phyloP scores from a whole-genome alignment of 2,113 vertebrate species.

The Struthidea cinerea region DNA sequence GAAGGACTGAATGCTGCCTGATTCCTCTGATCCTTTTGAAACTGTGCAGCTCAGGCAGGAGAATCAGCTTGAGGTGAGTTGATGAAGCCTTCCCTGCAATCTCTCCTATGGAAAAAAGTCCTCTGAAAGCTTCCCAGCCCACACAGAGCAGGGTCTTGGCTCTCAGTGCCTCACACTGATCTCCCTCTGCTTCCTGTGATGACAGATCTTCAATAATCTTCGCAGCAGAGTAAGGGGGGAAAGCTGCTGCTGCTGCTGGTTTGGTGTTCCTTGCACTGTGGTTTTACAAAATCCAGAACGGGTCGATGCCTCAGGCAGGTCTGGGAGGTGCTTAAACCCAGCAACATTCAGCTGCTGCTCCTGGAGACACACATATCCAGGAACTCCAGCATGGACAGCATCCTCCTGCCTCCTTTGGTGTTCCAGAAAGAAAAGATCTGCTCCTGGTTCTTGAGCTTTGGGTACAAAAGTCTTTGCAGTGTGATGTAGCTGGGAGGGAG shows the following conservation, averaged over 20 bases:
- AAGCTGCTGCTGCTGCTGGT: not conserved
- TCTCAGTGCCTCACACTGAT: not conserved
- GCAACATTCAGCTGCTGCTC: not conserved
- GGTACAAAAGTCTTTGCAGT: not conserved
- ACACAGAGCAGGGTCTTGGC: not conserved
- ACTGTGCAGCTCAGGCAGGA: not conserved
- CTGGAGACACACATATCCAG: not conserved
- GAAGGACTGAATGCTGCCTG: not conserved
- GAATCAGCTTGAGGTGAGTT: not conserved
- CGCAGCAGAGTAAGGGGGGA: not conserved
- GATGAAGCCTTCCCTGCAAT: not conserved
- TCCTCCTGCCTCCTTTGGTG: not conserved
- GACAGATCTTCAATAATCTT: not conserved
- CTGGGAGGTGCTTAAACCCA: not conserved
- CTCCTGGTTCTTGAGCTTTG: not conserved
- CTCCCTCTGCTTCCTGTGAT: not conserved
- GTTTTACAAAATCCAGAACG: not conserved
- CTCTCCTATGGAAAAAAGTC: not conserved
- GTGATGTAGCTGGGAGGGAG: not conserved
- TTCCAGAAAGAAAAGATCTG: not conserved
- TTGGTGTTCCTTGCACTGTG: not conserved
- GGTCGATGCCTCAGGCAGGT: not conserved
- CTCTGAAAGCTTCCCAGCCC: not conserved
- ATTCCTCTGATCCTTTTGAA: not conserved
- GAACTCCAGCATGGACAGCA: not conserved